Base-by-base conservation (phyloP, 2,113 vertebrate genomes). In the Telmatochromis sp. region DNA sequence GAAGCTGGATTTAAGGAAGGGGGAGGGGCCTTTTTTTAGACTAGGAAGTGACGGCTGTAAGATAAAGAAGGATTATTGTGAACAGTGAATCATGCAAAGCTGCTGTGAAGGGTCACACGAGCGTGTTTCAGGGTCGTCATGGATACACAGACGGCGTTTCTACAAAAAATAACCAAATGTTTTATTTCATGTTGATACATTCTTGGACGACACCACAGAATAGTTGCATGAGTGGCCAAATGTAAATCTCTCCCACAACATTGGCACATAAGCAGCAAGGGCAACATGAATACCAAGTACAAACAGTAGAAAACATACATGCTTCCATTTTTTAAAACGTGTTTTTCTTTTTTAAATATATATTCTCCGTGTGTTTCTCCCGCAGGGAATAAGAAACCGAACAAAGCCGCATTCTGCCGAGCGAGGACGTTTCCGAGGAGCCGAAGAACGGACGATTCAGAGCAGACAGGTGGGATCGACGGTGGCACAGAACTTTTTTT, bases 301-400 rank as follows among this genome's bases (percentile, higher is more conserved):
- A 97, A 97, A 97, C 96, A 95, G 96, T 97, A 97, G 83, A 97
- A 97, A 97, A 97, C 96, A 97, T 94, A 96, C 96, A 96, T 97
- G 96, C 96, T 94, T 95, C 93, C 89, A 78, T 87, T 89, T 91
- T 92, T 92, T 94, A 91, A 91, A 86, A 89, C 78, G 82, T 86
- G 40, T 86, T 89, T 86, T 88, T 47, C 94, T 93, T 94, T 95
- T 96, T 96, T 95, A 95, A 95, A 97, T 97, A 97, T 96, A 97
- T 94, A 95, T 87, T 92, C 85, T 93, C 91, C 91, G 91, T 94
- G 89, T 86, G 89, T 83, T 93, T 94, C 86, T 57, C 86, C 10
- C 7, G 40, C 82, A 50, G 94, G 93, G 92, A 90, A 88, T 92
- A 95, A 93, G 86, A 94, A 95, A 95, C 92, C 89, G 45, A 95